Conservation (phyloP, 2,113 vertebrate genomes). For the Cardinalis cardinalis region DNA sequence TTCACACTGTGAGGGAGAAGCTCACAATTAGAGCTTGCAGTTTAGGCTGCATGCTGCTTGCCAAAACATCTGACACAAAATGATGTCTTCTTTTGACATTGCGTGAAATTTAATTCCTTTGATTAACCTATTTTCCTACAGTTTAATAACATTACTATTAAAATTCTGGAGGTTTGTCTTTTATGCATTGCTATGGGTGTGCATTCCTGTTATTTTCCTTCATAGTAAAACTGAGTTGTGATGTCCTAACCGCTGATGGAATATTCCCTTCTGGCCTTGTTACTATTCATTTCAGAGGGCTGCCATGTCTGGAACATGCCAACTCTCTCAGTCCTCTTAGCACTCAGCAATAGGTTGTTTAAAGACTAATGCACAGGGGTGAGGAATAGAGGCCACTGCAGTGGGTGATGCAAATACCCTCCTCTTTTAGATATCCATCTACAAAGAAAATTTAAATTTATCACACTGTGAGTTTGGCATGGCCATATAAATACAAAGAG, state of each 20-base stretch:
- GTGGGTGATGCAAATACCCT: not conserved
- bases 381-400: not conserved
- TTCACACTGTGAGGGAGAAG: not conserved
- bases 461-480: not conserved
- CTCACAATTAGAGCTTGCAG: not conserved
- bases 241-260: not conserved
- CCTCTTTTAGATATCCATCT: not conserved
- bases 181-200: not conserved
- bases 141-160: not conserved
- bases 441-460: not conserved
- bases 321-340: not conserved
- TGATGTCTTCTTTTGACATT: not conserved
- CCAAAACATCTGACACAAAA: conserved; percentile 15
- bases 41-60: not conserved
- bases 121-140: not conserved
- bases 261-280: not conserved
- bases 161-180: not conserved
- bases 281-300: not conserved
- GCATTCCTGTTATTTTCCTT: not conserved
- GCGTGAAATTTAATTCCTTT: not conserved
- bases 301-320: accelerated
- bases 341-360: not conserved
- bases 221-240: not conserved
- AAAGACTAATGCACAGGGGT: not conserved
- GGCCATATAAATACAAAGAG: not conserved